A percentile compares a stretch with the other conserved stretches of the same genome.
Evolutionary conservation across 2,113 vertebrate genomes (phyloP).

Genomic region (Stercorarius parasiticus): DNA sequence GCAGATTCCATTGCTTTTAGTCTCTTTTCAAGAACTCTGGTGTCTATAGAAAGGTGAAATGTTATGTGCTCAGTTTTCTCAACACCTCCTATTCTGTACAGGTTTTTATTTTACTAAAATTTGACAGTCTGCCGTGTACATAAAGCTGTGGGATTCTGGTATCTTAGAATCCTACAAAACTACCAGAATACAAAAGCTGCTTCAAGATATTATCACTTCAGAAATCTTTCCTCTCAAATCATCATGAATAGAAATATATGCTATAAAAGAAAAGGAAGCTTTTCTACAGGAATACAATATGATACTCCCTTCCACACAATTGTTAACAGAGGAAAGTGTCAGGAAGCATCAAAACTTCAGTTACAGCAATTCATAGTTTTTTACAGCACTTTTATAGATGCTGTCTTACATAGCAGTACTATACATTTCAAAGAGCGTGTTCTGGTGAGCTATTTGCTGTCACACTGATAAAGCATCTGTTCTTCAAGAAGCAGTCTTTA

Average conservation of each 20-base stretch:
- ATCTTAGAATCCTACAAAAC: neutral
- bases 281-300: neutral
- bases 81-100: neutral
- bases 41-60: neutral
- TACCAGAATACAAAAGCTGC: neutral
- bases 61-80: neutral
- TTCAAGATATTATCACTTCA: neutral
- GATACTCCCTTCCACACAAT: neutral
- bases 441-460: neutral
- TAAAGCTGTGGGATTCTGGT: neutral
- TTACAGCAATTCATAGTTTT: neutral
- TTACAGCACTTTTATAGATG: neutral
- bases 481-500: neutral
- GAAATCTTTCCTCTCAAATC: neutral
- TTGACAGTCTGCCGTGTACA: neutral
- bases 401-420: neutral
- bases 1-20: neutral
- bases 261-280: neutral
- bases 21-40: neutral
- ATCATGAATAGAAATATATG: neutral
- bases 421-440: rapidly evolving
- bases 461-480: neutral
- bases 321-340: neutral
- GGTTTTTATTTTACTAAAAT: neutral
- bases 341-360: neutral